Evolutionary conservation across 2,113 vertebrate genomes (phyloP), one percentile per base, ranked within the genome.

Genomic region (Archilochus colubris): DNA sequence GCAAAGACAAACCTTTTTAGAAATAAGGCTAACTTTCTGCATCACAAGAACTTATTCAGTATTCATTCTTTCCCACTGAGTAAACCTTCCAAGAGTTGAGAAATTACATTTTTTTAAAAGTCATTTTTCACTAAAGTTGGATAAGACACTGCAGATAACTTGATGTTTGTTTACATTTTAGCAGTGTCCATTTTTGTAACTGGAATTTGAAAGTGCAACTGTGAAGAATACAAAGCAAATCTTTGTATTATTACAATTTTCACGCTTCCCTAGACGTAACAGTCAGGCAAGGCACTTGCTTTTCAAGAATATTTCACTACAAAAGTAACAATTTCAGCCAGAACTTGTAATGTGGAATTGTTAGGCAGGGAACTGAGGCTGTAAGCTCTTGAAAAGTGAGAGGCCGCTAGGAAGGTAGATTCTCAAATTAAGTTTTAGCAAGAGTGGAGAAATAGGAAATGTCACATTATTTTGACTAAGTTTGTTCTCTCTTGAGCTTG

Each of bases 231-330:
- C 50, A 96, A 96, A 96, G 89, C 75, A 96, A 97, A 95, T 94
- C 75, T 88, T 95, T 96, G 93, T 81, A 90, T 91, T 96, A 96
- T 93, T 97, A 93, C 57, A 96, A 64, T 94, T 96, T 96, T 95
- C 96, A 97, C 92, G 94, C 95, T 89, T 97, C 91, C 79, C 21
- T 97, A 88, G 86, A 80, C 82, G 93, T 92, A 97, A 95, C 64
- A 96, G 86, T 88, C 93, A 89, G 59, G 74, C 53, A 92, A 96
- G 72, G 59, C 40, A 95, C 51, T 91, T 40, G 64, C 77, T 92
- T 97, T 96, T 93, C 82, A 96, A 96, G 61, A 93, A 88, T 84
- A 82, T 94, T 97, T 86, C 89, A 80, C 57, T 80, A 67, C 66
- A 74, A 84, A 94, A 88, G 59, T 74, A 91, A 93, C 61, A 7